Evolutionary conservation across 2,113 vertebrate genomes (phyloP).

Genomic region (Motacilla alba): DNA sequence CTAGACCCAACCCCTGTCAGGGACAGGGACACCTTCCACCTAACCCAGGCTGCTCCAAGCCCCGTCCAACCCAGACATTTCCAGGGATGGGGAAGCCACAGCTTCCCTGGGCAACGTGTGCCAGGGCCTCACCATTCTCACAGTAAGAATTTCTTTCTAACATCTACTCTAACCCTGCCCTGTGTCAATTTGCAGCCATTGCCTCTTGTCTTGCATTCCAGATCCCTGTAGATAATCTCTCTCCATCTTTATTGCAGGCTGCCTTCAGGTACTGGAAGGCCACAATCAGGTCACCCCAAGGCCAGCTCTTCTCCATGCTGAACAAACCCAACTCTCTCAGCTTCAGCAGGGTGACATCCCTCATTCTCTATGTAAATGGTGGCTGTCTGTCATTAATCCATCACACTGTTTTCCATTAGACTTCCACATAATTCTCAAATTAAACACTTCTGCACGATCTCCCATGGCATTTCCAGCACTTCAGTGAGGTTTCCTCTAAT

Average conservation of each 20-base stretch:
- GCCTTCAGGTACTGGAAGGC: neutral
- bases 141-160: neutral
- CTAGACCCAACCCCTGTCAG: neutral
- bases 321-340: neutral
- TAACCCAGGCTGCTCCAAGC: neutral
- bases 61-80: accelerated
- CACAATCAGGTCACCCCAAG: neutral
- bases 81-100: neutral
- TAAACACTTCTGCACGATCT: neutral
- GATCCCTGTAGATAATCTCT: neutral
- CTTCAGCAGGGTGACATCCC: neutral
- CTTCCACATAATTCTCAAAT: neutral
- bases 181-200: neutral
- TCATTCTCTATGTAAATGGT: neutral
- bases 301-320: neutral
- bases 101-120: neutral
- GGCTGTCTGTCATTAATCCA: neutral
- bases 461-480: neutral
- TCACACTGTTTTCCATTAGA: neutral
- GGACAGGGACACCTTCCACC: accelerated
- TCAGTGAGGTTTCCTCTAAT: accelerated
- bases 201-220: neutral
- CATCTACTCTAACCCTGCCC: no score
- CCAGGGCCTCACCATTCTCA: neutral
- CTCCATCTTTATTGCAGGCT: neutral